Base-by-base conservation (phyloP, 2,888 invertebrate genomes). In the Lycocerus yunnanus region DNA sequence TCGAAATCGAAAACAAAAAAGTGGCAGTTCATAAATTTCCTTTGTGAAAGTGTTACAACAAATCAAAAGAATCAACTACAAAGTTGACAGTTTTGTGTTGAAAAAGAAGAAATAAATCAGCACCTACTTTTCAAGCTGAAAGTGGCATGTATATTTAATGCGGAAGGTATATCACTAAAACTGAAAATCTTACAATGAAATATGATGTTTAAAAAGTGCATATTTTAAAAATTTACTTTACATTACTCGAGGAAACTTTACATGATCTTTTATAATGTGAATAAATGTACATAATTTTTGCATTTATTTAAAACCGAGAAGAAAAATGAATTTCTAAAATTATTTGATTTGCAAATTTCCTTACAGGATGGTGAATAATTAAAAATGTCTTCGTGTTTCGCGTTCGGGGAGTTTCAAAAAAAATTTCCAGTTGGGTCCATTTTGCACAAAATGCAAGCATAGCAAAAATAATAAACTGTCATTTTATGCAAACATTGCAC, bases 141-240 rank as follows among this genome's bases (percentile, higher is more conserved):
- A 63, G 61, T 63, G 61, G 61, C 61, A 63, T 63, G 61, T 63
- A 63, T 63, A 63, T 63, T 63, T 63, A 63, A 63, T 63, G 61
- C 61, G 61, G 18, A 63, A 63, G 61, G 61, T 63, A 63, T 63
- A 63, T 63, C 61, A 63, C 61, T 63, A 63, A 63, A 63, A 63
- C 61, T 63, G 61, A 63, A 63, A 63, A 63, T 63, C 61, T 63
- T 63, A 63, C 61, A 63, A 63, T 63, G 61, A 63, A 63, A 63
- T 63, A 63, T 63, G 61, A 63, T 63, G 61, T 63, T 18, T 63
- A 63, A 63, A 63, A 63, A 63, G 18, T 63, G 61, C 61, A 63
- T 63, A 63, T 63, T 20, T 63, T 63, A 63, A 63, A 63, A 63
- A 63, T 63, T 63, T 63, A 63, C 61, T 63, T 63, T 63, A 63